Evolutionary conservation across 1,140 invertebrate species (phyloP), one percentile per base, ranked within the genome.

Genomic region (Nephila pilipes): DNA sequence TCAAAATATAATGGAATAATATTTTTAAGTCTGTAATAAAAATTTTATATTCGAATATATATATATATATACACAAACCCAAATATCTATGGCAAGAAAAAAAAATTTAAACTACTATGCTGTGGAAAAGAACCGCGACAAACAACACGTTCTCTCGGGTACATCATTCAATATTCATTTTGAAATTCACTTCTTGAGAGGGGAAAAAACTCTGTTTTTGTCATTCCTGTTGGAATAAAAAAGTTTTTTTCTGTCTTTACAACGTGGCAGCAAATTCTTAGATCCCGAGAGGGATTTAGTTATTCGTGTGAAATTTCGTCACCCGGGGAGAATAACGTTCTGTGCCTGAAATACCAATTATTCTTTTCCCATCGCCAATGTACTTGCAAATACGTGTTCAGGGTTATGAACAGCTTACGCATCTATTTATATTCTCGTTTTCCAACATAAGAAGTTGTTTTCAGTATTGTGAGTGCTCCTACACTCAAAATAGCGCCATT

Each of bases 261-360:
- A 75, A 75, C 69, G 69, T 75, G 69, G 29, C 25, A 36, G 69
- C 25, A 36, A 75, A 32, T 36, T 75, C 69, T 32, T 75, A 75
- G 14, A 32, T 88, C 38, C 69, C 69, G 10, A n/a, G 75, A 54
- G 69, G 69, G 65, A 25, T 58, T 55, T 80, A 46, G 79, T 38
- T 57, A 83, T 91, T 91, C 89, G 79, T 63, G 58, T 83, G 79
- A 63, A 83, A 91, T 91, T 81, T 83, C 79, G 89, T 91, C 89
- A 83, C 79, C 46, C 80, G 29, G 57, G 54, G 36, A 60, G 79
- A 91, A 57, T 36, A 60, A 36, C 58, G 54, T 91, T 83, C 80
- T 75, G 69, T 91, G 89, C 75, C 57, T 54, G 79, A 91, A 91
- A 91, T 91, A 80, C 89, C 89, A 91, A 91, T 91, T 91, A 91